Base-by-base conservation (phyloP, 2,113 vertebrate species). In the Festucalex cinctus region DNA sequence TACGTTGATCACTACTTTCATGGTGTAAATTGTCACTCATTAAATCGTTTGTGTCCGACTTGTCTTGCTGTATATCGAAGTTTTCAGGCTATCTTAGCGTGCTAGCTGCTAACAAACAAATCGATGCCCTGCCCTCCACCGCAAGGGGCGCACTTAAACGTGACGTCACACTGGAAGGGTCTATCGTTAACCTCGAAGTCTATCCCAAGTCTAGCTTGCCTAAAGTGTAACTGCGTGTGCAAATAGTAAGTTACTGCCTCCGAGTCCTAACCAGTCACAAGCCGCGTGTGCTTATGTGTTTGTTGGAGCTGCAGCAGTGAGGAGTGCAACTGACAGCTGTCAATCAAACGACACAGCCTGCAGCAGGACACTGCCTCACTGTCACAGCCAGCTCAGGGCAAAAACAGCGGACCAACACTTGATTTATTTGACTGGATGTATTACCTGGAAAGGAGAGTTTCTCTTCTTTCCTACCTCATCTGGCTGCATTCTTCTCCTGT, bases 221-320 rank as follows among this genome's bases (percentile, higher is more conserved):
- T 1, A 41, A 61, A 69, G 46, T 43, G 65, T 39, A 72, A 89
- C 89, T 63, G n/a, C n/a, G n/a, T n/a, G 88, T 93, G 86, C 69
- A 82, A 91, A 90, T 79, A 93, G 92, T 94, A 92, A 93, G 84
- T 87, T 74, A 89, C 83, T 85, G 91, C 91, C 95, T 96, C 94
- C 97, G 95, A 95, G 95, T 75, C 70, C 90, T 83, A 80, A 79
- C 92, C 90, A 83, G 91, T 89, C 91, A 76, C 84, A 56, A 6
- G 53, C 32, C 49, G 6, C 1, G 0, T 6, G 13, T 19, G 54
- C 71, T 63, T 63, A 63, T 7, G 19, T 51, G 53, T 28, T 22
- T 51, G 26, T 56, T 2, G 53, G n/a, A 37, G 65, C 7, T 5
- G 76, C 69, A 84, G 75, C 87, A 90, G 85, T 82, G 71, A 75